Base-by-base conservation (phyloP, 2,888 invertebrate genomes). In the Conomelus anceps region DNA sequence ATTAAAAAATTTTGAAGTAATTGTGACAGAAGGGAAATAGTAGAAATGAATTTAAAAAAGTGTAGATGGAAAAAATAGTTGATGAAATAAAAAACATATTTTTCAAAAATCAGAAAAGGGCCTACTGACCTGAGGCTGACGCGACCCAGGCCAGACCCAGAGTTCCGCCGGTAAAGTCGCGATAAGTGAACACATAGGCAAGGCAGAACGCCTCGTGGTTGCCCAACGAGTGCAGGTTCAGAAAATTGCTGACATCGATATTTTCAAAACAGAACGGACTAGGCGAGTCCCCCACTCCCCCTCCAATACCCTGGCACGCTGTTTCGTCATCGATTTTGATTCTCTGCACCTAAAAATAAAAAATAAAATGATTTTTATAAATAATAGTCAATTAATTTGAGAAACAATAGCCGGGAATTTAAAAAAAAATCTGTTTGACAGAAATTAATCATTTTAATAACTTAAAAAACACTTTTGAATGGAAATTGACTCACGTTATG, bases 131-230 rank as follows among this genome's bases (percentile, higher is more conserved):
- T 90, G 98, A 98, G 0, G 99, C 98, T 91, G 98, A 98, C 26
- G 99, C 99, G 23, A 99, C 99, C 99, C 99, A 99, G 4, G 99
- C 99, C 87, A 99, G 94, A 23, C 99, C 99, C 85, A 99, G 95
- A 22, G 99, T 99, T 90, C 99, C 99, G 11, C 99, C 99, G 22
- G 98, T 98, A 93, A 99, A 99, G 94, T 99, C 99, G 92, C 99
- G 95, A 93, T 98, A 98, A 0, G 99, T 99, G 94, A 99, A 99
- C 90, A 99, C 98, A 93, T 99, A 99, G n/a, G 99, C 99, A 91
- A 99, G 95, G 93, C 99, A 99, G 94, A 99, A 99, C 93, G 98
- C 98, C 92, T 99, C 98, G 93, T 99, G 99, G 94, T 99, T 98
- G 89, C 97, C 97, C 91, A 99, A 95, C 17, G 99, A 99, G 94